phyloP scores from a whole-genome alignment of 2,888 invertebrate species.

The Himalopsyche japonica region DNA sequence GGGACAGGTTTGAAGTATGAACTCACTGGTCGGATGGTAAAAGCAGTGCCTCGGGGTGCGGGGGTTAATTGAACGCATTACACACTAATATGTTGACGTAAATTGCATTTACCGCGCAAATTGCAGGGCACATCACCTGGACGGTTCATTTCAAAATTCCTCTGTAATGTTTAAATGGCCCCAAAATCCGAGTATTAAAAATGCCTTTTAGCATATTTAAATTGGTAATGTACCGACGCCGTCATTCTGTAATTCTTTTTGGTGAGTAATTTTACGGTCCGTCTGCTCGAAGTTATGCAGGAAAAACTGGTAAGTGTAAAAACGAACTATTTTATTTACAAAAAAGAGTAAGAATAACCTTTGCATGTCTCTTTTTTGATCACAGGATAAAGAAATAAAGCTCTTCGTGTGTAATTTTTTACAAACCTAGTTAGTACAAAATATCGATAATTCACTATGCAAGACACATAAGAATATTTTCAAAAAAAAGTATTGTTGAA shows the following conservation, averaged over 20 bases:
- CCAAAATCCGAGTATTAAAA: not conserved
- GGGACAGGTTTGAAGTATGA: not conserved
- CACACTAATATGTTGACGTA: slow-evolving; percentile 6
- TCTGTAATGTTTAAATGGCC: not conserved
- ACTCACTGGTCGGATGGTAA: not conserved
- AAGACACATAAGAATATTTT: too few species aligned
- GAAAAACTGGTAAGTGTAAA: not conserved
- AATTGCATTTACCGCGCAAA: slow-evolving; percentile 2
- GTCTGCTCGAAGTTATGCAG: not conserved
- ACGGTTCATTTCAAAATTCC: not conserved
- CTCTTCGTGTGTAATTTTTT: not conserved
- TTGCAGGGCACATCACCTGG: not conserved
- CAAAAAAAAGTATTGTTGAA: too few species aligned
- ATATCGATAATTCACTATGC: too few species aligned
- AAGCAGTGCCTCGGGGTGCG: not conserved
- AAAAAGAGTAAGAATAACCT: too few species aligned
- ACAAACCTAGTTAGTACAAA: too few species aligned
- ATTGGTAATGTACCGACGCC: not conserved
- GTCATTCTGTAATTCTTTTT: not conserved
- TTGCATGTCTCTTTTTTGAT: not conserved
- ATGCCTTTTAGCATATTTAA: not conserved
- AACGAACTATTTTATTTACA: not conserved
- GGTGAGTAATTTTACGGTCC: not conserved
- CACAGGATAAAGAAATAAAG: not conserved
- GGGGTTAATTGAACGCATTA: slow-evolving; percentile 10